Evolutionary conservation across 2,888 invertebrate species (phyloP).

Genomic region (Amblyjoppa proteus): DNA sequence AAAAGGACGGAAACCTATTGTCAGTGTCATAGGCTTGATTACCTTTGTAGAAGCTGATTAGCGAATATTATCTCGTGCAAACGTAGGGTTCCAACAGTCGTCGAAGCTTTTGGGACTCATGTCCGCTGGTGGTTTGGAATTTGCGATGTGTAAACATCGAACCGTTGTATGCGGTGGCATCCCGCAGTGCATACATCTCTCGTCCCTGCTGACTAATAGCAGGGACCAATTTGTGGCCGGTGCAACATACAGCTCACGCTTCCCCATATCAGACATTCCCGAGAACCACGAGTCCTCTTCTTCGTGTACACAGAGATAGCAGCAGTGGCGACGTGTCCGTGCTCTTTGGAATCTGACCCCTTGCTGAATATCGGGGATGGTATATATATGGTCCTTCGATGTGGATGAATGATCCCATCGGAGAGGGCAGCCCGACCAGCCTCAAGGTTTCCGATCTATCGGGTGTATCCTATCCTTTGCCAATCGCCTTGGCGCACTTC

Average conservation of each 20-base stretch:
- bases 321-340: not conserved
- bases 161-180: slow-evolving; percentile 12
- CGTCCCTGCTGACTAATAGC: slow-evolving; percentile 32
- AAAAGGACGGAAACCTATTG: not conserved
- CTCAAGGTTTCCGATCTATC: not conserved
- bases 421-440: not conserved
- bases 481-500: slow-evolving; percentile 1
- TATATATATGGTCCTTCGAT: not conserved
- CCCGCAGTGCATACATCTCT: slow-evolving; percentile 35
- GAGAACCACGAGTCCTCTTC: slow-evolving; percentile 18
- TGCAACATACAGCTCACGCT: slow-evolving; percentile 29
- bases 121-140: not conserved
- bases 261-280: slow-evolving; percentile 25
- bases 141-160: slow-evolving; percentile 1
- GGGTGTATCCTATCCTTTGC: not conserved
- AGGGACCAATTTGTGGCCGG: slow-evolving; percentile 38
- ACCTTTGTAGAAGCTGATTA: not conserved
- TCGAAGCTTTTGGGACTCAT: not conserved
- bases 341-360: not conserved
- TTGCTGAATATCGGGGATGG: not conserved
- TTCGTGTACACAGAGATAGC: not conserved
- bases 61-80: not conserved
- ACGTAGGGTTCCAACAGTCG: not conserved
- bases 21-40: not conserved
- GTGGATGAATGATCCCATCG: not conserved